Conservation (phyloP, 2,888 invertebrate genomes). For the Dynastes hyllus region DNA sequence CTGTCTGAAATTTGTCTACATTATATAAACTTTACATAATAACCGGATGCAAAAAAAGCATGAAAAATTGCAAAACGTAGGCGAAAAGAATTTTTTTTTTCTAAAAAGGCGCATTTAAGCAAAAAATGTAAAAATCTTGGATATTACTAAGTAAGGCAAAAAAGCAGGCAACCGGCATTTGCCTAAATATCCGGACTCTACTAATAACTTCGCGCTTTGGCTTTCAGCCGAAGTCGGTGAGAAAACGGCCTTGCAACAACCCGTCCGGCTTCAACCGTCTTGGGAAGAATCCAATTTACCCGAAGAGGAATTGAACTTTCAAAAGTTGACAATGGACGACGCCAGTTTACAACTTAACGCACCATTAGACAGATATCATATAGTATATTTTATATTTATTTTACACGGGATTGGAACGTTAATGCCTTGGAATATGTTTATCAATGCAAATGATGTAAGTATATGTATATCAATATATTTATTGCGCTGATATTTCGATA, state of each 20-base stretch:
- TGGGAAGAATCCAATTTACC: slow-evolving; percentile 91
- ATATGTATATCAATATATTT: background rate
- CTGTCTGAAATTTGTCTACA: too few relatives aligned
- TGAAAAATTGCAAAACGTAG: too few relatives aligned
- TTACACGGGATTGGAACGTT: slow-evolving; percentile 95
- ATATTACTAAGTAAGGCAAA: too few relatives aligned
- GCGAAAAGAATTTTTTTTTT: too few relatives aligned
- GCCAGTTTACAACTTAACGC: slow-evolving; percentile 82
- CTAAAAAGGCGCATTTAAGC: too few relatives aligned
- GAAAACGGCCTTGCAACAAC: slow-evolving; percentile 71
- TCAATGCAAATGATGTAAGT: slow-evolving; percentile 90
- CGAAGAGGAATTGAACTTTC: slow-evolving; percentile 87
- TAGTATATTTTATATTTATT: slow-evolving; percentile 91
- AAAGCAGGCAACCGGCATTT: too few relatives aligned
- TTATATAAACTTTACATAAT: too few relatives aligned
- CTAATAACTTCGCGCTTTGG: background rate
- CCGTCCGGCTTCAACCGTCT: slow-evolving; percentile 89
- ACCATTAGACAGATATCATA: slow-evolving; percentile 84
- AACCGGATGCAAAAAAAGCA: too few relatives aligned
- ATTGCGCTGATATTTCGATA: background rate
- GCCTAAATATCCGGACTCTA: too few relatives aligned
- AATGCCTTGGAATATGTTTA: slow-evolving; percentile 99
- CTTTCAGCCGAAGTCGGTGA: slow-evolving; percentile 52
- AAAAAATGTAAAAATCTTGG: too few relatives aligned
- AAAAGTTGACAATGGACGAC: slow-evolving; percentile 78